Evolutionary conservation across 2,888 invertebrate species (phyloP).

Genomic region (Fabriciana adippe): DNA sequence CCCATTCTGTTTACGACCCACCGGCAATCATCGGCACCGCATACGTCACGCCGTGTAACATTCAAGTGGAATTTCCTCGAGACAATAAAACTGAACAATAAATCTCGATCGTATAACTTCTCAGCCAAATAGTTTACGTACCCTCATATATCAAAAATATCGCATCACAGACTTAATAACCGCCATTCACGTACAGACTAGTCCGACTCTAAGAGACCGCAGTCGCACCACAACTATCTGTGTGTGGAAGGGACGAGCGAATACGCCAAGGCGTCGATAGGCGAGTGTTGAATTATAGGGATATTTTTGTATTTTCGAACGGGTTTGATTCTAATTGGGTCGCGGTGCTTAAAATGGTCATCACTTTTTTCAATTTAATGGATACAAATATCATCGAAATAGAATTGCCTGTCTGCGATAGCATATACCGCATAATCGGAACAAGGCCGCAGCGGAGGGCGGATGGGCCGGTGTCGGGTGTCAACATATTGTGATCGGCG

Average conservation of each 20-base stretch:
- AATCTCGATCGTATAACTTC: conserved; percentile 4
- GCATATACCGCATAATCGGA: conserved; percentile 33
- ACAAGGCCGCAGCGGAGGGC: conserved; percentile 48
- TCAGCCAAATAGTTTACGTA: too few species aligned
- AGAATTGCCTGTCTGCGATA: conserved; percentile 9
- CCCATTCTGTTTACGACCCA: conserved; percentile 20
- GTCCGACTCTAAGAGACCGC: too few species aligned
- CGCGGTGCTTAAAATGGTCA: not conserved
- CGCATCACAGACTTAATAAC: not conserved
- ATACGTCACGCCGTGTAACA: conserved; percentile 7
- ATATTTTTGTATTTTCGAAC: too few species aligned
- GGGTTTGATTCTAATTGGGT: not conserved
- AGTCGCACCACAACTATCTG: too few species aligned
- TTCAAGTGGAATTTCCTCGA: not conserved
- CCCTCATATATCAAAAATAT: not conserved
- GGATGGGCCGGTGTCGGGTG: conserved; percentile 51
- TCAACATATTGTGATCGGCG: conserved; percentile 41
- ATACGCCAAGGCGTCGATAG: too few species aligned
- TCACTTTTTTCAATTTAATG: not conserved
- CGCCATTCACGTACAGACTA: too few species aligned
- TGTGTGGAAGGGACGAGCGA: too few species aligned
- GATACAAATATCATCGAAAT: not conserved
- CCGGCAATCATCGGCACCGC: not conserved
- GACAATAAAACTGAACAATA: conserved; percentile 3
- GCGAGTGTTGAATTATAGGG: too few species aligned